Evolutionary conservation across 2,888 invertebrate genomes (phyloP), one percentile per base, ranked within the genome.

Genomic region (Ernsta delagoae): DNA sequence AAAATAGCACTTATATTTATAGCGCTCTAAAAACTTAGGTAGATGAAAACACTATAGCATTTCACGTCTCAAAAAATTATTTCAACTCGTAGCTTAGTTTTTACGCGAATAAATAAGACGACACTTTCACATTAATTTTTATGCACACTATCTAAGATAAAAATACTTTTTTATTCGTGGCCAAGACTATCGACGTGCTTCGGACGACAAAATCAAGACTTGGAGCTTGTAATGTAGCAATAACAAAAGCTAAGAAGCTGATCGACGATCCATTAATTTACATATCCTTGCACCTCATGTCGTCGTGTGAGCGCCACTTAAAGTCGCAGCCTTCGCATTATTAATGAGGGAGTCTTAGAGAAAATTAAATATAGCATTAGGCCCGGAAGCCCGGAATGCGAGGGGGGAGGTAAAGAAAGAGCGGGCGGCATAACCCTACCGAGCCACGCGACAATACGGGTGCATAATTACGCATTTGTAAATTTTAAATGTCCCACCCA

Each of bases 321-420:
- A 92, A 92, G 92, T 92, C 90, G 90, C 88, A 89, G 86, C 88
- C 87, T 89, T 88, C 90, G 87, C 87, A 91, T 91, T 93, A 93
- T 92, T 93, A 93, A 93, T 92, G 93, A 92, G 92, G 84, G 90
- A 91, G 92, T 89, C 92, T 92, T 92, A 92, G 91, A 92, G 91
- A 93, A 93, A 93, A 93, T 93, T 93, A 93, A 93, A 93, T 93
- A 93, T 92, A 92, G 92, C 93, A 93, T 93, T 92, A 93, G 93
- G 89, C 89, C 85, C 91, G 92, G 92, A 91, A 91, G 88, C 91
- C 84, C 83, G 86, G 88, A 86, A 83, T 83, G 83, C 78, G 82
- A 83, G 80, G 82, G 83, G 81, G 24, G 24, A 24, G 24, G 24
- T 3, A 81, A 81, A 81, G 78, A 82, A 73, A 73, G 75, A 76